Base-by-base conservation (phyloP, 2,113 vertebrate species). In the Scatophagus argus region DNA sequence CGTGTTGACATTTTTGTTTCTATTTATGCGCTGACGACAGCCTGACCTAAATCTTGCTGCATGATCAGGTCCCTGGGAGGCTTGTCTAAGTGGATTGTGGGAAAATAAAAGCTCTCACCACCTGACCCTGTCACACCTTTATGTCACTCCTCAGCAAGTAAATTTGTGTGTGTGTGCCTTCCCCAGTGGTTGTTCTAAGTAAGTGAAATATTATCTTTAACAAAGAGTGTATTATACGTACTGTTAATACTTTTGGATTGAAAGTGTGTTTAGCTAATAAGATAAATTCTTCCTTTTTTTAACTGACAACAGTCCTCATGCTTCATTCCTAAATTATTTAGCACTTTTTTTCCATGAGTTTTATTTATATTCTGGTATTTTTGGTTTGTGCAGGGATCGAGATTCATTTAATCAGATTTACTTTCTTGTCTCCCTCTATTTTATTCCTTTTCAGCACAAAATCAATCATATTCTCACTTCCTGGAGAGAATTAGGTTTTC, bases 121-220 rank as follows among this genome's bases (percentile, higher is more conserved):
- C 62, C 61, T 86, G 85, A 88, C 87, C 83, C 44, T 41, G 51
- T 82, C 81, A 66, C 82, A 87, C 81, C 74, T 84, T 72, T 67
- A 75, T 78, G 81, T 86, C 78, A 71, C 69, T 74, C 56, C 65
- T 61, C 32, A 60, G 32, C n/a, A 79, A 76, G 58, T 74, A 16
- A 34, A 76, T 68, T 70, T 81, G 74, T 77, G 36, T 59, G 51
- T 59, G 10, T 23, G 55, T 71, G 43, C 0, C 51, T 56, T 65
- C 25, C 39, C 80, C n/a, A 12, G n/a, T 61, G 34, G 9, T 44
- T 61, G 17, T 74, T 47, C 6, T 31, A n/a, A n/a, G n/a, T n/a
- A 66, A 52, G 27, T 38, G 11, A 44, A 56, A 32, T 29, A 9
- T 11, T 62, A 32, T 39, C 21, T 56, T 44, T 27, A 75, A 75